Evolutionary conservation across 2,888 invertebrate species (phyloP).

Genomic region (Brachypalpus laphriformis): DNA sequence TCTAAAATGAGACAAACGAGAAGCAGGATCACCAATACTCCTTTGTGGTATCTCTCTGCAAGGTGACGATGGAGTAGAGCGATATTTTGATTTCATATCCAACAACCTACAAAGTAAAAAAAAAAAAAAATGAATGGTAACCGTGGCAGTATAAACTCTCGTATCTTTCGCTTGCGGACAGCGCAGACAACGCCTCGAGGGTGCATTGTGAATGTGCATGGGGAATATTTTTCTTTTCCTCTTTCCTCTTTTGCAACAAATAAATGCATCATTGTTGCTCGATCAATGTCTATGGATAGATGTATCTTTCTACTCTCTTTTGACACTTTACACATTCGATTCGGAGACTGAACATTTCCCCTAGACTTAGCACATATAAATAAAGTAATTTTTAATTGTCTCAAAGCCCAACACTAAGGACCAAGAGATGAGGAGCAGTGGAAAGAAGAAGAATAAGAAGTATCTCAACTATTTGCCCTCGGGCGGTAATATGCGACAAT

Average conservation of each 20-base stretch:
- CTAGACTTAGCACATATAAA: not conserved
- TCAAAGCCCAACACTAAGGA: not conserved
- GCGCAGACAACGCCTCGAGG: constrained; percentile 55
- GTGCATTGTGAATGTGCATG: constrained; percentile 24
- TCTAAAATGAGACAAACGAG: constrained; percentile 30
- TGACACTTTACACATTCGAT: not conserved
- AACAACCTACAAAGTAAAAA: not conserved
- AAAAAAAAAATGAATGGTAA: constrained; percentile 13
- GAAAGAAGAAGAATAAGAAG: too few relatives aligned
- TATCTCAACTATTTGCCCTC: constrained; percentile 50
- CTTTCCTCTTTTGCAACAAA: not conserved
- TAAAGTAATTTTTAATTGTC: constrained; percentile 56
- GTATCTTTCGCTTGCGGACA: constrained; percentile 17
- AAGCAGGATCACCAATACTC: constrained; percentile 29
- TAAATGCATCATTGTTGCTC: not conserved
- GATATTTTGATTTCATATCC: constrained; percentile 57
- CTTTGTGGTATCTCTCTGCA: not conserved
- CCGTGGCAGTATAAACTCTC: not conserved
- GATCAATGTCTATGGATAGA: not conserved
- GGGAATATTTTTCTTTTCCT: not conserved
- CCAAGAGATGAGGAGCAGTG: not conserved
- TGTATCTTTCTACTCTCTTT: not conserved
- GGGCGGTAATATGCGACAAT: constrained; percentile 62
- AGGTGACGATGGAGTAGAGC: constrained; percentile 56
- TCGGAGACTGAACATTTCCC: not conserved